Evolutionary conservation across 1,140 invertebrate genomes (phyloP).

Genomic region (Drosophila truncata): DNA sequence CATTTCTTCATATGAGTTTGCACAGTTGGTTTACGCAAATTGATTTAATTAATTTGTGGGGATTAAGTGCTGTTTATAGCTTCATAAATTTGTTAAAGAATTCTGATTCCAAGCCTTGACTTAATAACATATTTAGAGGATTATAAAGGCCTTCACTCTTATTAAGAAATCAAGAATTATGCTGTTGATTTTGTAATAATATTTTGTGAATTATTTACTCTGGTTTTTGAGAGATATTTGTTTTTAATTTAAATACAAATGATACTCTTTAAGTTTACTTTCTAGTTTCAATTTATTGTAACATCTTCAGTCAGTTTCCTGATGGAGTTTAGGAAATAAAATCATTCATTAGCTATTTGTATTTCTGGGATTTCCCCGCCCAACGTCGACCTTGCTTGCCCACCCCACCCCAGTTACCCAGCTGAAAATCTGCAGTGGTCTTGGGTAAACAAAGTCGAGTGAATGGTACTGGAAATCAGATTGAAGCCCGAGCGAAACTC

Average conservation of each 20-base stretch:
- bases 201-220: too few relatives aligned
- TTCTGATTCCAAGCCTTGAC: neutral
- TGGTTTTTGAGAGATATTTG: too few relatives aligned
- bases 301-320: neutral
- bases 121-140: neutral
- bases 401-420: constrained; percentile 28
- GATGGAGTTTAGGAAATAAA: neutral
- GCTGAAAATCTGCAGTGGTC: constrained; percentile 24
- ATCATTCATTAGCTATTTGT: neutral
- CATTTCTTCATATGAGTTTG: neutral
- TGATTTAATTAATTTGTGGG: too few relatives aligned
- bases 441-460: constrained; percentile 25
- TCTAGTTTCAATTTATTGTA: neutral
- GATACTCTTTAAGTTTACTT: neutral
- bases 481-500: constrained; percentile 19
- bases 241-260: neutral
- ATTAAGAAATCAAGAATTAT: neutral
- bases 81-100: neutral
- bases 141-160: neutral
- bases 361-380: constrained; percentile 21
- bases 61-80: neutral
- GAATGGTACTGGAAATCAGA: constrained; percentile 34
- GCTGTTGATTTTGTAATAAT: neutral
- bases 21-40: constrained; percentile 9
- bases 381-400: constrained; percentile 28